Evolutionary conservation across 2,113 vertebrate genomes (phyloP).

Genomic region (Loxodonta africana): DNA sequence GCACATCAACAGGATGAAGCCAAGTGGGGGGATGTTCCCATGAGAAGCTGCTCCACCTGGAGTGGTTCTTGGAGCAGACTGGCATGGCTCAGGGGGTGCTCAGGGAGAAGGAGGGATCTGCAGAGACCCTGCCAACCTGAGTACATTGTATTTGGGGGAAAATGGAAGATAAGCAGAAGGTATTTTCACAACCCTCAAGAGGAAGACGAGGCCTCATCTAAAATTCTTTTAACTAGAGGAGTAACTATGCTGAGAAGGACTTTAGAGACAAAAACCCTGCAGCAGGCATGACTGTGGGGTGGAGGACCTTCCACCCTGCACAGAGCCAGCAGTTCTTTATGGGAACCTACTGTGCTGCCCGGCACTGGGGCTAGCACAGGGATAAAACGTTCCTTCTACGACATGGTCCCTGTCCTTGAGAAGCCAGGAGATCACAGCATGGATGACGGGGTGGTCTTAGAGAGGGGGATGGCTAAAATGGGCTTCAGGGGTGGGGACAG

Average conservation of each 20-base stretch:
- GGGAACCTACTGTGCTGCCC: no score
- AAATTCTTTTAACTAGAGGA: not conserved
- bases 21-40: not conserved
- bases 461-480: not conserved
- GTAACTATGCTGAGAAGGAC: not conserved
- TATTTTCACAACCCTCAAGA: rapidly evolving
- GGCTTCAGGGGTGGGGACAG: not conserved
- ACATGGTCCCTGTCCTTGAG: rapidly evolving
- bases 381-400: rapidly evolving
- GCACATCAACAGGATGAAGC: not conserved
- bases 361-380: rapidly evolving
- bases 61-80: rapidly evolving
- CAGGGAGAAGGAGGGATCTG: rapidly evolving
- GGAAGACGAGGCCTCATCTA: not conserved
- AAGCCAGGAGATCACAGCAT: not conserved
- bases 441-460: not conserved
- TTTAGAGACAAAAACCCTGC: not conserved
- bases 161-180: rapidly evolving
- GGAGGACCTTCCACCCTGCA: rapidly evolving
- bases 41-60: not conserved
- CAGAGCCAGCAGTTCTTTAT: not conserved
- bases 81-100: not conserved
- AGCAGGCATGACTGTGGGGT: rapidly evolving
- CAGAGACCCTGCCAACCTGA: rapidly evolving
- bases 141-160: rapidly evolving